Conservation (phyloP, 2,888 invertebrate genomes). For the Drosophila greeni region DNA sequence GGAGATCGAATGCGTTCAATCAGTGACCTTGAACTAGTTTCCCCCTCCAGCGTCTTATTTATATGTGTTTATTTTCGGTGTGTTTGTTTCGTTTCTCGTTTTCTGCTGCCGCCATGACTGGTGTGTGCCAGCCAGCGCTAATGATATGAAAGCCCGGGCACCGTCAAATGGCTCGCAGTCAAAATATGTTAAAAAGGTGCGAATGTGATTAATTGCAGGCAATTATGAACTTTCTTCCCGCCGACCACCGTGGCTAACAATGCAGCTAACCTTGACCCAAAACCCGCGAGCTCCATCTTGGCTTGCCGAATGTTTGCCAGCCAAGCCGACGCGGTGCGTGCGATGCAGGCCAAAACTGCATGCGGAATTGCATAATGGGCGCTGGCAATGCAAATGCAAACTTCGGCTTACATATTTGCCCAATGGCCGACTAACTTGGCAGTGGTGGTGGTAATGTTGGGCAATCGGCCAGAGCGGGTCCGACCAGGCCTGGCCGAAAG, state of each 20-base stretch:
- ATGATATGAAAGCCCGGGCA: conserved; percentile 38
- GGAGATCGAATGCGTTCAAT: conserved; percentile 52
- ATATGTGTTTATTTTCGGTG: conserved; percentile 24
- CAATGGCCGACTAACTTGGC: conserved; percentile 55
- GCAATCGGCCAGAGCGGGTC: conserved; percentile 49
- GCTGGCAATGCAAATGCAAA: conserved; percentile 36
- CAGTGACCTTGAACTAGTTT: conserved; percentile 75
- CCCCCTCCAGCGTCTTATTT: conserved; percentile 32
- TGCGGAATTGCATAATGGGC: conserved; percentile 50
- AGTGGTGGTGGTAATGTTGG: conserved; percentile 37
- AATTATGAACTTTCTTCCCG: conserved; percentile 59
- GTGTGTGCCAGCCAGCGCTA: conserved; percentile 31
- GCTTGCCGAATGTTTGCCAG: conserved; percentile 11
- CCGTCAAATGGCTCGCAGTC: conserved; percentile 20
- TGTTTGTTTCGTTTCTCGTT: conserved; percentile 35
- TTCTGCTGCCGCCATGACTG: conserved; percentile 36
- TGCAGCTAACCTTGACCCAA: conserved; percentile 70
- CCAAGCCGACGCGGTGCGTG: conserved; percentile 4
- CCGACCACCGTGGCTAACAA: conserved; percentile 32
- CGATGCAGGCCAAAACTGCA: conserved; percentile 37
- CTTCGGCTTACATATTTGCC: conserved; percentile 47
- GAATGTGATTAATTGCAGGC: conserved; percentile 55
- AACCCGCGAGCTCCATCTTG: conserved; percentile 27
- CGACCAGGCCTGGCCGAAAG: conserved; percentile 23
- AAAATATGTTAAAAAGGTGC: conserved; percentile 52